Percentiles rank a stretch among this genome's conserved stretches.
Conservation (phyloP, 2,888 invertebrate genomes). For the Agrochola litura region DNA sequence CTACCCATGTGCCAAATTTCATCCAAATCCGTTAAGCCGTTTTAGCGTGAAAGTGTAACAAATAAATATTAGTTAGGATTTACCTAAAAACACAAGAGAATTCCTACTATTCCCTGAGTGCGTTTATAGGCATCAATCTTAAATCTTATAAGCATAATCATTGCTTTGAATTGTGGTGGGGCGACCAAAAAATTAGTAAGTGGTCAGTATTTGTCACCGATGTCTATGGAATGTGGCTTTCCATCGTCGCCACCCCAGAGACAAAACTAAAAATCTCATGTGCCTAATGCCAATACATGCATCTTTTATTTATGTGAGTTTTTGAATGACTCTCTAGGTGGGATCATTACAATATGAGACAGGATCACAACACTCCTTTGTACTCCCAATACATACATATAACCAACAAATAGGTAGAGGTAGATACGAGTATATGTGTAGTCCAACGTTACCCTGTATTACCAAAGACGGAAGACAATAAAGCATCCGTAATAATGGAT, state of each 20-base stretch:
- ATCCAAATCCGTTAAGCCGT: no score
- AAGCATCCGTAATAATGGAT: constrained; percentile 54
- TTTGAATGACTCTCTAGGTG: no score
- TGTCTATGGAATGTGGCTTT: not conserved
- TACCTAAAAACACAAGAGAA: not conserved
- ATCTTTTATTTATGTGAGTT: no score
- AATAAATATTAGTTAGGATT: not conserved
- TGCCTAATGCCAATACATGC: not conserved
- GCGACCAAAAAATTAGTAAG: not conserved
- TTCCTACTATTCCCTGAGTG: not conserved
- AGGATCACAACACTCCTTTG: not conserved
- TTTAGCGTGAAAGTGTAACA: no score
- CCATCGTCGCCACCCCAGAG: not conserved
- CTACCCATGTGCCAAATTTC: no score
- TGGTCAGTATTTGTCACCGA: not conserved
- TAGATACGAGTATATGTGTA: not conserved
- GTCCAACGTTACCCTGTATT: constrained; percentile 8
- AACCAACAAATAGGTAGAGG: not conserved
- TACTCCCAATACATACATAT: not conserved
- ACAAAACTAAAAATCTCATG: not conserved
- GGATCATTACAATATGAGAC: not conserved
- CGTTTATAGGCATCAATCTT: not conserved
- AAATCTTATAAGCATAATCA: not conserved
- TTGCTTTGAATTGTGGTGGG: not conserved
- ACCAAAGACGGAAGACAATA: constrained; percentile 41